Percentiles rank a stretch among this genome's conserved stretches.
Evolutionary conservation across 1,140 invertebrate genomes (phyloP).

Genomic region (Armadillidium nasatum): DNA sequence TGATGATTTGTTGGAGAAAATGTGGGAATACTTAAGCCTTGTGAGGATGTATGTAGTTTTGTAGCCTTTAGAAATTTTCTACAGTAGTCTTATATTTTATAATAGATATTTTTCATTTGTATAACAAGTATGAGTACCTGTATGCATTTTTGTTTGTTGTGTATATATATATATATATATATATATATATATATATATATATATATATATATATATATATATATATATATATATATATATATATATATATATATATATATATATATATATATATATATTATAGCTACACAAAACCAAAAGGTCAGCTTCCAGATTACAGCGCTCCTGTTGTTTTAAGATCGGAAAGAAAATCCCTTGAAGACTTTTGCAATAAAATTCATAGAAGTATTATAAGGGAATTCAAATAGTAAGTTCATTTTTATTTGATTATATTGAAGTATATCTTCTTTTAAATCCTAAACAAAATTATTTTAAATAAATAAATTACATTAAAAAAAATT

Average conservation of each 20-base stretch:
- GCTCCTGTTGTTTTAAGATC: constrained; percentile 90
- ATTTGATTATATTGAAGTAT: not conserved
- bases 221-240: constrained; percentile 1
- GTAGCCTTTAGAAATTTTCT: not conserved
- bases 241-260: constrained; percentile 18
- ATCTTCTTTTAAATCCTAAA: constrained; percentile 13
- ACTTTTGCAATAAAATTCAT: constrained; percentile 99
- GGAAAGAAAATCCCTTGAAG: constrained; percentile 83
- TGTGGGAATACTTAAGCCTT: constrained; percentile 96
- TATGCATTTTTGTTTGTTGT: too few species aligned
- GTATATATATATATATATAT: too few species aligned
- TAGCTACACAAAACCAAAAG: constrained; percentile 97
- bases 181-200: not conserved
- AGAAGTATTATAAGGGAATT: constrained; percentile 96
- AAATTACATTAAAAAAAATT: too few species aligned
- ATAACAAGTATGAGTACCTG: too few species aligned
- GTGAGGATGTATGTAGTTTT: constrained; percentile 76
- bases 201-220: constrained; percentile 19
- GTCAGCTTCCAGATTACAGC: constrained; percentile 95
- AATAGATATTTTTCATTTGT: too few species aligned
- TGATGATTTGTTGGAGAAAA: constrained; percentile 96
- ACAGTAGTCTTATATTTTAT: too few species aligned
- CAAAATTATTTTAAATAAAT: too few species aligned
- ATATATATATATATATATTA: constrained; percentile 45
- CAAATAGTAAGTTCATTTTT: constrained; percentile 80